Base-by-base conservation (phyloP, 1,140 invertebrate species). In the Papilio polytes region DNA sequence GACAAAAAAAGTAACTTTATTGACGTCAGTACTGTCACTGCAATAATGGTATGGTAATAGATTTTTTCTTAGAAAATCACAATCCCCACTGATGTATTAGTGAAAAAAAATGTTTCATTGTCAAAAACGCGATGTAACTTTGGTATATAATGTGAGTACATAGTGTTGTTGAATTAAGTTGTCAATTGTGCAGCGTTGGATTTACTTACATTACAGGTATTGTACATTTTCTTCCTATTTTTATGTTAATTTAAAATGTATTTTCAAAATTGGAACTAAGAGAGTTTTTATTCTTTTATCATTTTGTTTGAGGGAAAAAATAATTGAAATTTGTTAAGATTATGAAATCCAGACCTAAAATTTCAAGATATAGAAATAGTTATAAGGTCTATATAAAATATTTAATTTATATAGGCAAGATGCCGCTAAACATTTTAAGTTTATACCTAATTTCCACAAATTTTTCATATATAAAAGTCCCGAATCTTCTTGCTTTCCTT, bases 121-220 rank as follows among this genome's bases (percentile, higher is more conserved):
- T 70, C 63, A 70, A 70, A 70, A 70, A 31, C 63, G 26, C 63
- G 26, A 31, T 70, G 22, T 36, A 31, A 31, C 10, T 31, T 70
- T 31, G 26, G 63, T 70, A 70, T 70, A 70, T 70, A 70, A 70
- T 15, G 63, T 36, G 63, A 31, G 9, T 70, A 70, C 63, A 70
- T 31, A 4, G 26, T 15, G 4, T 70, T 12, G 4, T 31, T 70
- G 63, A 31, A 70, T 36, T 70, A 70, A 70, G 63, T 70, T 31
- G 36, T 0, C 22, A 15, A 70, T 70, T 31, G 63, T 70, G 26
- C 63, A 31, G 63, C 26, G 22, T 31, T 26, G 63, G 63, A 70
- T 36, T 31, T 31, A 70, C 22, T 70, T 70, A 70, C 3, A 31
- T 70, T 63, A 26, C 13, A 70, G 63, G 63, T 70, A 70, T 3